These are phyloP conservation scores for Sminthopsis crassicaudata DNA, from an alignment of 2,113 vertebrate species.

Conservation along the genomic window DNA sequence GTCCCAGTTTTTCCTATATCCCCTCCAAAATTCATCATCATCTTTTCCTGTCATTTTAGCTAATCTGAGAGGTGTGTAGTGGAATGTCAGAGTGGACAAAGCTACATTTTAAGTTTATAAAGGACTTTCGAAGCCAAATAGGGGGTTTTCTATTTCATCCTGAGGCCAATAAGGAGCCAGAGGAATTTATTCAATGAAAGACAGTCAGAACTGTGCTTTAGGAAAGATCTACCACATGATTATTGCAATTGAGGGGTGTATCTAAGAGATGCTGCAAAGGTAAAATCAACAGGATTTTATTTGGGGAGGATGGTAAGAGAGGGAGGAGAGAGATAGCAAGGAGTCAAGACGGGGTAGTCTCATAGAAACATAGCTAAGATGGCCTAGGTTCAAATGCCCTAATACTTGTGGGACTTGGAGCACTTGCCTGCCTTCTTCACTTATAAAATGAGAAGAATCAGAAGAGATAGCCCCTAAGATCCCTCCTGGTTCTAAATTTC, in stretches of 20 bases:
- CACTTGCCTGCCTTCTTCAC: not conserved
- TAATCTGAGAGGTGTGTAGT: no score
- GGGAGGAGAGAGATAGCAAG: not conserved
- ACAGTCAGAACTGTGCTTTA: not conserved
- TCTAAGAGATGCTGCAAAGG: not conserved
- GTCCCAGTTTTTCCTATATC: no score
- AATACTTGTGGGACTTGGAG: not conserved
- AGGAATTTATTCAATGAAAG: not conserved
- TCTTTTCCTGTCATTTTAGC: no score
- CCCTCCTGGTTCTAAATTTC: not conserved
- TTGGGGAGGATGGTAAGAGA: not conserved
- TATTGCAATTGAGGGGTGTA: not conserved
- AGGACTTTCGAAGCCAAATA: not conserved
- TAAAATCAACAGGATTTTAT: not conserved
- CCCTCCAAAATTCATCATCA: no score
- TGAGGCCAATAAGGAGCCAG: not conserved
- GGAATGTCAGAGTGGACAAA: not conserved
- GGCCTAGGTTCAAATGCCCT: not conserved
- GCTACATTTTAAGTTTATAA: not conserved
- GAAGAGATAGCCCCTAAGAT: not conserved
- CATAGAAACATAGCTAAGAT: not conserved
- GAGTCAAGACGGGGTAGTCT: not conserved
- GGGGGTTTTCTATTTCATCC: not conserved
- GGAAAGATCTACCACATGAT: not conserved
- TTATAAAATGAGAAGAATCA: not conserved